Evolutionary conservation across 37 sponge, comb jelly and placozoan species (phyloP).

Genomic region (Amphimedon queenslandica): DNA sequence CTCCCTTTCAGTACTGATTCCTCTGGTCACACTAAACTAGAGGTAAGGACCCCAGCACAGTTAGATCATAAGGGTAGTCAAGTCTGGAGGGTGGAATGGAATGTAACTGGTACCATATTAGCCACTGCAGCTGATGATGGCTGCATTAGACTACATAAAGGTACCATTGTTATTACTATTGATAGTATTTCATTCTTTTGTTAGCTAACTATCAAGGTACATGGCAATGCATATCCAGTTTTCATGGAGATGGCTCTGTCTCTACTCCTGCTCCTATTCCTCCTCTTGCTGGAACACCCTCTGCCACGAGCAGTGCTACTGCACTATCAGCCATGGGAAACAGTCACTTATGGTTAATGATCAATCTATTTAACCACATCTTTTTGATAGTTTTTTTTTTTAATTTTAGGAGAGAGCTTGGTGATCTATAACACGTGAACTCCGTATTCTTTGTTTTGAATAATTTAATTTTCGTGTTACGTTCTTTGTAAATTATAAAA

Average conservation of each 20-base stretch:
- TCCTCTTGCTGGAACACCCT: too few species aligned
- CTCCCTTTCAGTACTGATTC: constrained; percentile 29
- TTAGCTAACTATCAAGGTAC: constrained; percentile 82
- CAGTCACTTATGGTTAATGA: too few species aligned
- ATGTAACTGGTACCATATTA: constrained; percentile 89
- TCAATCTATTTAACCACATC: too few species aligned
- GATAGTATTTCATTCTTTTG: neutral
- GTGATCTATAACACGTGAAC: too few species aligned
- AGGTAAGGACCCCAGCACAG: constrained; percentile 78
- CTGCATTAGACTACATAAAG: constrained; percentile 87
- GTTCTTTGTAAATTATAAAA: too few species aligned
- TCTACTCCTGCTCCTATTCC: too few species aligned
- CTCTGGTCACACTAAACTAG: constrained; percentile 71
- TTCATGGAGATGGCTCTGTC: constrained; percentile 62
- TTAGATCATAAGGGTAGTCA: constrained; percentile 74
- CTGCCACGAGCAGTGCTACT: too few species aligned
- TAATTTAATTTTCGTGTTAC: too few species aligned
- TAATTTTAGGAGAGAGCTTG: too few species aligned
- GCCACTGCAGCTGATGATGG: constrained; percentile 97
- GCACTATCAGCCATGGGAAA: too few species aligned
- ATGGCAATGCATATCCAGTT: constrained; percentile 66
- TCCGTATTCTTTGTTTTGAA: too few species aligned
- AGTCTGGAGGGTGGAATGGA: constrained; percentile 96
- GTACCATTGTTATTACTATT: constrained; percentile 20
- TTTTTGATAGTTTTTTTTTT: too few species aligned